These are phyloP conservation scores for Cottus gobio DNA, from an alignment of 2,113 vertebrate species.

Conservation along the genomic window DNA sequence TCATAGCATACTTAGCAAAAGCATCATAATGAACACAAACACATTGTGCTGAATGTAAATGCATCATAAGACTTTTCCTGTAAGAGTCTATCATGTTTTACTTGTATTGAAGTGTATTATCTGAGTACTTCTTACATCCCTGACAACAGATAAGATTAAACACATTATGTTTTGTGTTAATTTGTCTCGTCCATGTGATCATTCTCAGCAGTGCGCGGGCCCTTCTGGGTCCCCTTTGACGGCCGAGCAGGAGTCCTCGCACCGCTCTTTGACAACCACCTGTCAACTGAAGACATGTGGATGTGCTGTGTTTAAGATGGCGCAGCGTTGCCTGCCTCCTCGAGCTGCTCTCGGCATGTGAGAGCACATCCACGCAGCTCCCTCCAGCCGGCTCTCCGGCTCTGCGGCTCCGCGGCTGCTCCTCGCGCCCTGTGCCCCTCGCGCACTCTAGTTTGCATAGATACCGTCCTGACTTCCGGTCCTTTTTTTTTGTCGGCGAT, in stretches of 20 bases:
- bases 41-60: too few species aligned
- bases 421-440: neutral
- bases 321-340: neutral
- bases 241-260: neutral
- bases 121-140: neutral
- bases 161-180: neutral
- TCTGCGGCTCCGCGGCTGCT: too few species aligned
- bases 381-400: too few species aligned
- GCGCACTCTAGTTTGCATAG: constrained; percentile 78
- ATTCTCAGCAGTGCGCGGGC: neutral
- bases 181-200: neutral
- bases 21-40: too few species aligned
- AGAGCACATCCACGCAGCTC: too few species aligned
- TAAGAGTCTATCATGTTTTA: neutral
- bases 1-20: too few species aligned
- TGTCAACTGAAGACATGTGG: neutral
- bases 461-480: constrained; percentile 80
- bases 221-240: neutral
- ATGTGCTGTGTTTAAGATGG: neutral
- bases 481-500: constrained; percentile 49
- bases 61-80: neutral
- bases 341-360: too few species aligned
- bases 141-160: neutral
- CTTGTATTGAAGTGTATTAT: neutral
- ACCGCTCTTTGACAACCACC: neutral